Evolutionary conservation across 2,797 vertebrate genomes (phyloP).

Genomic region (Vipera ursinii): DNA sequence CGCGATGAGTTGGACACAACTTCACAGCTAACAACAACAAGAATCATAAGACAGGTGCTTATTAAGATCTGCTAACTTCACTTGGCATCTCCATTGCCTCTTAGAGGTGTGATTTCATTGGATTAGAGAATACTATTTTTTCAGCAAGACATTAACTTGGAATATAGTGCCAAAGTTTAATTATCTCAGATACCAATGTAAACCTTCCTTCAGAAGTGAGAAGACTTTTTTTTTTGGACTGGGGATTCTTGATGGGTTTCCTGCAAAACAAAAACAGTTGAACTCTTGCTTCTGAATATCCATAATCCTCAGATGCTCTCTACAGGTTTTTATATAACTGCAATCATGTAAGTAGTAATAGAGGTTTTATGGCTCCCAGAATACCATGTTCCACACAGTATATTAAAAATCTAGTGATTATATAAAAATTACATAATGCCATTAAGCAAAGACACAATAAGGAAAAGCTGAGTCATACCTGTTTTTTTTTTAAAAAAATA

Average conservation of each 20-base stretch:
- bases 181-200: background rate
- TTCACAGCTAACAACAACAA: no score
- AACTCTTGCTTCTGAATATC: background rate
- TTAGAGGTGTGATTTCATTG: background rate
- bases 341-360: background rate
- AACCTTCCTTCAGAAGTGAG: background rate
- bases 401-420: background rate
- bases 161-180: background rate
- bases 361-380: background rate
- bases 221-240: background rate
- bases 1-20: no score
- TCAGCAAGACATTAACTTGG: background rate
- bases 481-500: slow-evolving; percentile 16
- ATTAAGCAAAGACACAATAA: background rate
- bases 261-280: background rate
- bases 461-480: background rate
- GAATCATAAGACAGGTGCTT: background rate
- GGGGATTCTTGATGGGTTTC: background rate
- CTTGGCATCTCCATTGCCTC: background rate
- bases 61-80: background rate
- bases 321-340: background rate
- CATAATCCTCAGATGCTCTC: background rate
- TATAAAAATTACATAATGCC: background rate
- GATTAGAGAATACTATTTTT: background rate
- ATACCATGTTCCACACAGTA: background rate